These are phyloP conservation scores for Sebastes umbrosus DNA, from an alignment of 2,797 vertebrate species.

Conservation along the genomic window DNA sequence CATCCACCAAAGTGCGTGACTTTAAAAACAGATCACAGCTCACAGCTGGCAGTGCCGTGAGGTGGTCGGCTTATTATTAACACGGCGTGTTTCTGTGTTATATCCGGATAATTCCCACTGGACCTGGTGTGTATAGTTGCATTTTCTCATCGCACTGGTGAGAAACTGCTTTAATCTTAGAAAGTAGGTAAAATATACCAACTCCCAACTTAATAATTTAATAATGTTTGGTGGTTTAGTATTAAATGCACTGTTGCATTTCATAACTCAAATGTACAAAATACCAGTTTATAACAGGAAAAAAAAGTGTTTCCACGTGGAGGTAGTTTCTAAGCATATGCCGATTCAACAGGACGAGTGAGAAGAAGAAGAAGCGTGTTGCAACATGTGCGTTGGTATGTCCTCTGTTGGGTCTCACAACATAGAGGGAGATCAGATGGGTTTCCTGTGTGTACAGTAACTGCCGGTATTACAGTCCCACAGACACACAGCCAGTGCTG, in stretches of 20 bases:
- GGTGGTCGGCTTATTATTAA: too few relatives aligned
- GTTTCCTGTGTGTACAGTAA: slow-evolving; percentile 1
- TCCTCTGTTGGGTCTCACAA: neutral
- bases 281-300: neutral
- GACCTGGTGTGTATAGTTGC: too few relatives aligned
- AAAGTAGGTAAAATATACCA: neutral
- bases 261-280: neutral
- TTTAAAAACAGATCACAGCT: too few relatives aligned
- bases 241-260: neutral
- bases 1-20: too few relatives aligned
- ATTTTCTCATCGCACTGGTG: too few relatives aligned
- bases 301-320: neutral
- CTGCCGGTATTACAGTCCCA: neutral
- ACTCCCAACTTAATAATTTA: neutral
- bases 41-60: too few relatives aligned
- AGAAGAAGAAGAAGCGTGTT: slow-evolving; percentile 10
- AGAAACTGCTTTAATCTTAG: neutral
- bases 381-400: slow-evolving; percentile 32
- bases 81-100: too few relatives aligned
- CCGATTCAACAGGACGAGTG: neutral
- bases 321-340: neutral
- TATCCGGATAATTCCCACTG: too few relatives aligned
- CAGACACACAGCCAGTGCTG: neutral
- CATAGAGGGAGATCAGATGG: neutral
- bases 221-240: neutral